Base-by-base conservation (phyloP, 2,888 invertebrate genomes). In the Fragum whitleyi region DNA sequence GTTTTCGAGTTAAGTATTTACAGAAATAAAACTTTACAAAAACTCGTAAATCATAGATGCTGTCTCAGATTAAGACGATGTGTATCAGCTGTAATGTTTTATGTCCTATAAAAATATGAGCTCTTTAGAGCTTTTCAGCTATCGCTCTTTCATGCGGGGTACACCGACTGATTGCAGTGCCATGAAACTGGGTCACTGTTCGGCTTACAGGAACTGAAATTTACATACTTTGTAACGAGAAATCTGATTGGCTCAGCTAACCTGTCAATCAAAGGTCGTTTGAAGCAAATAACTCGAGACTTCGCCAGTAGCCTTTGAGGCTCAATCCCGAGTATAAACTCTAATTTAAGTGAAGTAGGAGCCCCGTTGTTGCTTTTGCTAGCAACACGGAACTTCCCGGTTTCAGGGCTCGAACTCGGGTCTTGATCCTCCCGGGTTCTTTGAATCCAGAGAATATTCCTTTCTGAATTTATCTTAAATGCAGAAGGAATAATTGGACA, bases 331-430 rank as follows among this genome's bases (percentile, higher is more conserved):
- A 65, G 47, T 53, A 74, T 55, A 70, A 70, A 53, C 55, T 53
- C 55, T 70, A 28, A 70, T 55, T 53, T 36, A 57, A 70, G 65
- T 42, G 42, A 42, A 65, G 65, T 62, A 72, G 83, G 83, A 81
- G 81, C 55, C 53, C 85, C 85, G 81, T 79, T 57, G 77, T 85
- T 81, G 85, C 81, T 79, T 47, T 53, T 28, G 42, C 36, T 71
- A 77, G 81, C 85, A 81, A 81, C 81, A 85, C 85, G 85, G 85
- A 73, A 42, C 71, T 74, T 81, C 81, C 81, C 81, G 77, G 77
- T 67, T 51, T 68, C 53, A 55, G 61, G 80, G 81, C 85, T 85
- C 81, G 81, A 74, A 67, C 79, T 81, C 81, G 85, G 85, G 81
- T 70, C 62, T 67, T 55, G 57, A 21, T 73, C 51, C 62, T 69